Base-by-base conservation (phyloP, 2,797 vertebrate species). In the Avahi laniger region DNA sequence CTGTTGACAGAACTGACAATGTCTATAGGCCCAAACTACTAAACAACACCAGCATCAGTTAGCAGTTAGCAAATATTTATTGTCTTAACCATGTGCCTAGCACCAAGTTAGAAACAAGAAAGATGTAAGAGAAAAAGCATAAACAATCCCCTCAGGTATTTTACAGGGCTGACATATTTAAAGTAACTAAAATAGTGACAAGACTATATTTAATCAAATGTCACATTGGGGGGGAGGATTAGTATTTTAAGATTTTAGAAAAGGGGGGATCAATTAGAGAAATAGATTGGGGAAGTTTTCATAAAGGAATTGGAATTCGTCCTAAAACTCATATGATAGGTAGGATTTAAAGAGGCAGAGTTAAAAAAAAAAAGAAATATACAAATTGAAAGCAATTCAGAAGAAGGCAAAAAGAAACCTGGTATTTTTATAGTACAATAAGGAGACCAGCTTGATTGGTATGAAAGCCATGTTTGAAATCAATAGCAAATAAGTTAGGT, bases 141-240 rank as follows among this genome's bases (percentile, higher is more conserved):
- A 88, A 67, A 33, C 2, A 73, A 41, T 83, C 24, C 43, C 28
- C 17, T 88, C 20, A 61, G 52, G 61, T 70, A 85, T n/a, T 83
- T 85, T 65, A 54, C 24, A 76, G 52, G 41, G 11, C 18, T 94
- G 57, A 65, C 43, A 87, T 88, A 85, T 15, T 85, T 97, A 75
- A 90, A 93, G 81, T 41, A 91, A 89, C 65, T 93, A 95, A 93
- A 94, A 95, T 73, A 91, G 48, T 73, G 43, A 92, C 43, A 81
- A 63, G 15, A 24, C 22, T 52, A 84, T 93, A 93, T 78, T 93
- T 93, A 93, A 57, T 86, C 59, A 92, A 96, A 87, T 94, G 80
- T 18, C 48, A 24, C 50, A 26, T 54, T 79, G 2, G 26, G 13
- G 35, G 33, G 33, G 4, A 33, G 50, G 26, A 33, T 78, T 10